phyloP scores from a whole-genome alignment of 1,140 invertebrate species.

The Lucilia cuprina region DNA sequence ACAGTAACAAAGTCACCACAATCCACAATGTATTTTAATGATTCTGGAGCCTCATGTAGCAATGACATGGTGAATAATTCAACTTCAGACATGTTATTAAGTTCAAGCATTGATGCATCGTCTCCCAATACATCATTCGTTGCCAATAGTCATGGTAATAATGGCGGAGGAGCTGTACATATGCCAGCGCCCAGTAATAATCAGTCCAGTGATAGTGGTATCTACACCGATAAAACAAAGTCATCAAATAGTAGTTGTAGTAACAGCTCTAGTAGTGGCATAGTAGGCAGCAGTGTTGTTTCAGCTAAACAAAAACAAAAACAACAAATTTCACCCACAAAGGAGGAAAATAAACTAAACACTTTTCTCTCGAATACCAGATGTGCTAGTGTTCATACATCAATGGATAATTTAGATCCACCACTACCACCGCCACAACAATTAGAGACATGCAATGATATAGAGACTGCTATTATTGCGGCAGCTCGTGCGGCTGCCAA shows the following conservation, averaged over 20 bases:
- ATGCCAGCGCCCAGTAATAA: conserved; percentile 37
- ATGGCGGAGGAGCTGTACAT: neutral
- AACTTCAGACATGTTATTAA: conserved; percentile 47
- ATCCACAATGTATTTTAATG: conserved; percentile 42
- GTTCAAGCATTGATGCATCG: conserved; percentile 45
- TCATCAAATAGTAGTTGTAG: conserved; percentile 4
- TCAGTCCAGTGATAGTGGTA: conserved; percentile 55
- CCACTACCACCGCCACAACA: conserved; percentile 42
- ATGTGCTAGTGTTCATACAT: conserved; percentile 28
- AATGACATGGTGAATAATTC: conserved; percentile 24
- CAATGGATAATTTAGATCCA: conserved; percentile 20
- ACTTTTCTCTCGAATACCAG: conserved; percentile 29
- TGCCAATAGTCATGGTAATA: neutral
- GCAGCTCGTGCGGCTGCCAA: conserved; percentile 54
- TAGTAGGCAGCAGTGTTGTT: neutral
- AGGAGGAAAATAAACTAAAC: conserved; percentile 26
- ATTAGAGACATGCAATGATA: conserved; percentile 58
- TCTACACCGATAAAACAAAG: conserved; percentile 43
- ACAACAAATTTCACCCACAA: conserved; percentile 7
- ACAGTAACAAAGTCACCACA: neutral
- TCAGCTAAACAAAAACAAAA: no score
- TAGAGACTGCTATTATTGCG: conserved; percentile 58
- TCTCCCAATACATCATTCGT: conserved; percentile 48
- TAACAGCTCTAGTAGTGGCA: neutral
- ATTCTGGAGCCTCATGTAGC: conserved; percentile 45